These are phyloP conservation scores for Leptura quadrifasciata DNA, from an alignment of 2,888 invertebrate genomes.

Conservation along the genomic window DNA sequence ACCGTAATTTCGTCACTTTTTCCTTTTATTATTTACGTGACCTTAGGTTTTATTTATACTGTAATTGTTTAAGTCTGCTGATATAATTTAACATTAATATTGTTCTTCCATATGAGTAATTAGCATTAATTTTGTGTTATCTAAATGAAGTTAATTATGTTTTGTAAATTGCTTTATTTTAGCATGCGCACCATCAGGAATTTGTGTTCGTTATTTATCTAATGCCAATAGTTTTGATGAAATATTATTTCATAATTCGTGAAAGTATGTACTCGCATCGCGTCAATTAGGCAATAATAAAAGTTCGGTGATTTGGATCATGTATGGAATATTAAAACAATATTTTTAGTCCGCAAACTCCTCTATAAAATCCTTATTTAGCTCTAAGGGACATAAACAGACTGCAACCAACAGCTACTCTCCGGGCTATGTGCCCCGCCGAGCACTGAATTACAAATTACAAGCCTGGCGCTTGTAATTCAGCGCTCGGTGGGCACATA, in stretches of 20 bases:
- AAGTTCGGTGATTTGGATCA: too few relatives aligned
- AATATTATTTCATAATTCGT: background rate
- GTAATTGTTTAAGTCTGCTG: constrained; percentile 53
- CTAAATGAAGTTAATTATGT: constrained; percentile 26
- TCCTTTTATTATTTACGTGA: constrained; percentile 51
- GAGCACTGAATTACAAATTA: too few relatives aligned
- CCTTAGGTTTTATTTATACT: constrained; percentile 50
- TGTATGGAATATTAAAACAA: too few relatives aligned
- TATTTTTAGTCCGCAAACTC: too few relatives aligned
- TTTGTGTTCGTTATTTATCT: constrained; percentile 19
- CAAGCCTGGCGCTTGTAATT: too few relatives aligned
- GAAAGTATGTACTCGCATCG: background rate
- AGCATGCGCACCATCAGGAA: constrained; percentile 20
- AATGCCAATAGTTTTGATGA: constrained; percentile 12
- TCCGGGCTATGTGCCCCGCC: too few relatives aligned
- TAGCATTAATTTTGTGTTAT: constrained; percentile 36
- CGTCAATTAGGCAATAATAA: too few relatives aligned
- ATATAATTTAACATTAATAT: constrained; percentile 49
- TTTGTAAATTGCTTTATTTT: constrained; percentile 32
- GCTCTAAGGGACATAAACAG: too few relatives aligned
- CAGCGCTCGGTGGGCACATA: too few relatives aligned
- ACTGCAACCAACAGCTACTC: too few relatives aligned
- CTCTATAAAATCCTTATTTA: too few relatives aligned
- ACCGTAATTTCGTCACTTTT: constrained; percentile 56
- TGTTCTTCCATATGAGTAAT: constrained; percentile 40